These are phyloP conservation scores for Ctenodactylus gundi DNA, from an alignment of 2,113 vertebrate genomes.

Conservation along the genomic window DNA sequence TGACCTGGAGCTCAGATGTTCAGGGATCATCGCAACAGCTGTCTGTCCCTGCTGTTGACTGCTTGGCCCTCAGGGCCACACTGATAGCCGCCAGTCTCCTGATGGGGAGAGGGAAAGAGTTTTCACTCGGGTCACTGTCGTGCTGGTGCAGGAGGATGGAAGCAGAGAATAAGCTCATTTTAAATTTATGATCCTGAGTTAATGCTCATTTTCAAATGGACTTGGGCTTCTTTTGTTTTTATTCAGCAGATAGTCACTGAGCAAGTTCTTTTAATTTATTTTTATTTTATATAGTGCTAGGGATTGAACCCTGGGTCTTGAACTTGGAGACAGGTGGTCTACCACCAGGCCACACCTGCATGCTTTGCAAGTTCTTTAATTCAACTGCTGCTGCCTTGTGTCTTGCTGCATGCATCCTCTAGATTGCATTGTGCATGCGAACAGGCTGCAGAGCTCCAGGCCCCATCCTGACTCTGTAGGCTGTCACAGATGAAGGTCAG, in stretches of 20 bases:
- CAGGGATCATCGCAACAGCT: background rate
- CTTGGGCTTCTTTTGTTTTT: slow-evolving; percentile 10
- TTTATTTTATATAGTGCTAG: background rate
- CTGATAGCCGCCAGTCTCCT: background rate
- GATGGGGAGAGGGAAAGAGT: background rate
- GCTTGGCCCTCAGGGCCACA: background rate
- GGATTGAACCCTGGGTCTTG: background rate
- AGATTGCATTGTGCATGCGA: background rate
- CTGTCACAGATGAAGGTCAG: background rate
- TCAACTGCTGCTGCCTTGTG: background rate
- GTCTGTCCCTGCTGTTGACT: background rate
- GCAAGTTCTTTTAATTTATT: background rate
- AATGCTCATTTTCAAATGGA: background rate
- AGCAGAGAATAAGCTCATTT: background rate
- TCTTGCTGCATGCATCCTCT: background rate
- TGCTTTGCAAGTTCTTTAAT: background rate
- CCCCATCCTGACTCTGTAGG: background rate
- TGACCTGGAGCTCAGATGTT: background rate
- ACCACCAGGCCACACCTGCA: background rate
- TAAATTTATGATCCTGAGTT: slow-evolving; percentile 5
- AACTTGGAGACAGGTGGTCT: background rate
- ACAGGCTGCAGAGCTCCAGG: background rate
- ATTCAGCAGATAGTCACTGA: slow-evolving; percentile 16
- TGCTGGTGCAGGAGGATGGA: background rate
- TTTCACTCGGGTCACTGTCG: background rate